Conservation (phyloP, 1,140 invertebrate genomes). For the Oryctes rhinoceros region DNA sequence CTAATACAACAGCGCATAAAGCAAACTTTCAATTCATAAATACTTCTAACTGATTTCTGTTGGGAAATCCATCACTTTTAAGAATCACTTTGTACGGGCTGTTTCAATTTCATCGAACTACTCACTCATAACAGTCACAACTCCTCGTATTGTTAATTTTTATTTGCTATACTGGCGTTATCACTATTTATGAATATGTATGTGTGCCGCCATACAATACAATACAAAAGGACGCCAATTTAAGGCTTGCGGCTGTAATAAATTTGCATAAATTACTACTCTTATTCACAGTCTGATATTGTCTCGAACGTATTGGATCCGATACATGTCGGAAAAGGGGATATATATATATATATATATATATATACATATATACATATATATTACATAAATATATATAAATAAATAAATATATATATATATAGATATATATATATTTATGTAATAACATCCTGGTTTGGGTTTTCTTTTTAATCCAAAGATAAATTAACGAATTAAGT, state of each 20-base stretch:
- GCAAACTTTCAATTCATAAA: conserved; percentile 22
- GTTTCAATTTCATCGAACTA: background rate
- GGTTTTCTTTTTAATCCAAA: background rate
- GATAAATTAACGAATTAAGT: background rate
- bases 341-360: background rate
- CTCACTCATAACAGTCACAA: background rate
- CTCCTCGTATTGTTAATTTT: background rate
- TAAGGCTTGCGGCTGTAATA: too few relatives aligned
- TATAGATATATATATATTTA: too few relatives aligned
- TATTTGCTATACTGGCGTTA: background rate
- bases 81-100: background rate
- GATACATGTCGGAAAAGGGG: background rate
- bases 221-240: too few relatives aligned
- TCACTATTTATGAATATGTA: background rate
- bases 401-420: too few relatives aligned
- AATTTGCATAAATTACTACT: too few relatives aligned
- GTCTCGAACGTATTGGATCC: background rate
- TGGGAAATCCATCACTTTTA: background rate
- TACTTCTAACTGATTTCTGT: background rate
- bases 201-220: too few relatives aligned
- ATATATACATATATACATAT: too few relatives aligned
- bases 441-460: background rate
- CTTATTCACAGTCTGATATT: background rate
- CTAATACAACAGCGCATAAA: background rate
- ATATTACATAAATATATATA: background rate